phyloP scores from a whole-genome alignment of 2,888 invertebrate species.

The Platypus cylindrus region DNA sequence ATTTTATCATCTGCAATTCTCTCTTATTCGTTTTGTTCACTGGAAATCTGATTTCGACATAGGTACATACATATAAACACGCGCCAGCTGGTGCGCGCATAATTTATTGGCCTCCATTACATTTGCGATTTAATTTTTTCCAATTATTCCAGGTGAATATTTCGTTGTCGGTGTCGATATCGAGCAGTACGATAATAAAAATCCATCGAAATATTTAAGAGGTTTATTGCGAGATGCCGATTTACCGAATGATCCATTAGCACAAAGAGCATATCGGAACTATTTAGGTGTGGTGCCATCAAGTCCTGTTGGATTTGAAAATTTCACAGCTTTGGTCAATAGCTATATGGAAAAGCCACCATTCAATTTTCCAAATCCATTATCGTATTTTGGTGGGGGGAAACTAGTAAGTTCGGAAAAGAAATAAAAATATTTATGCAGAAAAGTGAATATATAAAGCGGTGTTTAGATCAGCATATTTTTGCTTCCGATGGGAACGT shows the following conservation, averaged over 20 bases:
- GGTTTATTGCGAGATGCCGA: slow-evolving; percentile 56
- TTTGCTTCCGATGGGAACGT: too few species aligned
- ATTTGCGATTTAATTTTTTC: too few species aligned
- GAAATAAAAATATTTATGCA: too few species aligned
- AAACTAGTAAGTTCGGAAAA: slow-evolving; percentile 48
- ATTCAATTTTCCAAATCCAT: slow-evolving; percentile 76
- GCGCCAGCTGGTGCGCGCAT: too few species aligned
- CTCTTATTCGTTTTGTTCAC: too few species aligned
- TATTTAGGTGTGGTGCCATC: slow-evolving; percentile 77
- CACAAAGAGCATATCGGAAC: slow-evolving; percentile 61
- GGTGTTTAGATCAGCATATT: too few species aligned
- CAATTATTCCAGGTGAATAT: slow-evolving; percentile 59
- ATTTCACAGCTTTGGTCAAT: slow-evolving; percentile 67
- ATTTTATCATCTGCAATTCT: too few species aligned
- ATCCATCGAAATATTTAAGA: slow-evolving; percentile 67
- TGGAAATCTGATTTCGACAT: too few species aligned
- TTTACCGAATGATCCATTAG: slow-evolving; percentile 36
- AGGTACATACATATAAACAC: too few species aligned
- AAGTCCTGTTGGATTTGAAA: slow-evolving; percentile 56
- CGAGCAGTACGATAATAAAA: slow-evolving; percentile 68
- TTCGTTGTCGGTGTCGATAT: slow-evolving; percentile 87
- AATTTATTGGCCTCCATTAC: too few species aligned
- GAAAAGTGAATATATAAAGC: too few species aligned
- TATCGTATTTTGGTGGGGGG: slow-evolving; percentile 55
- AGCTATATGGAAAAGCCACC: slow-evolving; percentile 72